Conservation (phyloP, 1,140 invertebrate genomes). For the Asbolus verrucosus region DNA sequence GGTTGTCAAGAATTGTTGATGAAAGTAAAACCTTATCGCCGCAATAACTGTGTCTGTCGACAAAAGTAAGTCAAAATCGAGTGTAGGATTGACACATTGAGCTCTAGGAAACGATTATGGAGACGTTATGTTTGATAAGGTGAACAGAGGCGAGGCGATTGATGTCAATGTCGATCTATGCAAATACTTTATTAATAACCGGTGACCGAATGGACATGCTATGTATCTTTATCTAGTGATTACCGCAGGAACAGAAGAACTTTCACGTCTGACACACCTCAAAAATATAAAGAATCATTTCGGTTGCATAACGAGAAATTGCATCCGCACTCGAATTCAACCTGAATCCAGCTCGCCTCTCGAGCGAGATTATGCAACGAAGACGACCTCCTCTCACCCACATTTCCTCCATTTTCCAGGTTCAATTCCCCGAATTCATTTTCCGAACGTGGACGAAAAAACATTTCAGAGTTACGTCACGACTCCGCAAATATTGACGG, state of each 20-base stretch:
- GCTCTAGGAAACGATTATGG: too few relatives aligned
- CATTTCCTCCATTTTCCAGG: neutral
- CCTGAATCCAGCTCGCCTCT: conserved; percentile 7
- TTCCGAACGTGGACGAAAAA: too few relatives aligned
- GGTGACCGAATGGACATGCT: neutral
- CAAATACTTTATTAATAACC: neutral
- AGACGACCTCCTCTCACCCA: conserved; percentile 1
- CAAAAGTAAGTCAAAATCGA: too few relatives aligned
- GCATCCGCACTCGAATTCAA: conserved; percentile 15
- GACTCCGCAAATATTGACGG: conserved; percentile 35
- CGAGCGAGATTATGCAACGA: conserved; percentile 8
- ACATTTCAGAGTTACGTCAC: conserved; percentile 17
- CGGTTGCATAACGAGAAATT: conserved; percentile 23
- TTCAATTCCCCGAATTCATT: too few relatives aligned
- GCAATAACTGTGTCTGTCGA: too few relatives aligned
- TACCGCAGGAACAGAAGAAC: neutral
- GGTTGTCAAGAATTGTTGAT: too few relatives aligned
- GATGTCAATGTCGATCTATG: conserved; percentile 18
- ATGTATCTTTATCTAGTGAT: too few relatives aligned
- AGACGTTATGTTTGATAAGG: neutral
- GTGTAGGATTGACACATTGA: too few relatives aligned
- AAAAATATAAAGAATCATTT: conserved; percentile 4
- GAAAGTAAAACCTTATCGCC: too few relatives aligned
- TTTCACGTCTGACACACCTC: conserved; percentile 29
- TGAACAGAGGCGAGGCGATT: conserved; percentile 1